Percentiles rank a stretch among this genome's conserved stretches.
Conservation (phyloP, 2,113 vertebrate genomes). For the Dicrurus megarhynchus region DNA sequence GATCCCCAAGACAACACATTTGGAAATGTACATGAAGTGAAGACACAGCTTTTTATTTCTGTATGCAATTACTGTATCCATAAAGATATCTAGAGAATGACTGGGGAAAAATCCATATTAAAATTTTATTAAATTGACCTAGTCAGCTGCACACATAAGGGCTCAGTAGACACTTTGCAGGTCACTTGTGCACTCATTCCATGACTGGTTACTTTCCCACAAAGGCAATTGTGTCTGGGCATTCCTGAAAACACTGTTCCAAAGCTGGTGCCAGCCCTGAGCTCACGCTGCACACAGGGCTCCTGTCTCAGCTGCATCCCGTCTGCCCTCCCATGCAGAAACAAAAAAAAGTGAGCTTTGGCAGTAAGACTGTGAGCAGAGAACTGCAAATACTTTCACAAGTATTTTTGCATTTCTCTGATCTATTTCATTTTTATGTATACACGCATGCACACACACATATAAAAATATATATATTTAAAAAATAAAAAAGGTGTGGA, state of each 20-base stretch:
- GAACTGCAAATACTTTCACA: not conserved
- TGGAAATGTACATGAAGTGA: not conserved
- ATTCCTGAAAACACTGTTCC: not conserved
- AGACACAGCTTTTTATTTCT: not conserved
- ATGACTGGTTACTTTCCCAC: not conserved
- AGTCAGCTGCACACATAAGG: not conserved
- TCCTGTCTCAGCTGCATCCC: not conserved
- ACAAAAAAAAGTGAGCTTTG: not conserved
- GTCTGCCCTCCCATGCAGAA: not conserved
- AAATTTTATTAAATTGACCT: not conserved
- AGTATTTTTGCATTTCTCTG: not conserved
- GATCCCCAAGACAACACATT: not conserved
- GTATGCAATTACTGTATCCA: not conserved
- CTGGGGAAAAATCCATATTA: not conserved
- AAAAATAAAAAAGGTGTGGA: not conserved
- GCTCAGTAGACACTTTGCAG: not conserved
- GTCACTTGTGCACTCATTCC: not conserved
- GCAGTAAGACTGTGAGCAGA: not conserved
- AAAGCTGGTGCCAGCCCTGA: conserved; percentile 13
- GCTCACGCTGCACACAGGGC: not conserved
- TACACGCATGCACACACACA: accelerated
- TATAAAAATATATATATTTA: not conserved
- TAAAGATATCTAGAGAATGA: not conserved
- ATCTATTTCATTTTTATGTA: not conserved
- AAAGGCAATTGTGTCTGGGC: not conserved